Percentiles rank a stretch among this genome's conserved stretches.
phyloP scores from a whole-genome alignment of 2,113 vertebrate species.

The Apodemus speciosus region DNA sequence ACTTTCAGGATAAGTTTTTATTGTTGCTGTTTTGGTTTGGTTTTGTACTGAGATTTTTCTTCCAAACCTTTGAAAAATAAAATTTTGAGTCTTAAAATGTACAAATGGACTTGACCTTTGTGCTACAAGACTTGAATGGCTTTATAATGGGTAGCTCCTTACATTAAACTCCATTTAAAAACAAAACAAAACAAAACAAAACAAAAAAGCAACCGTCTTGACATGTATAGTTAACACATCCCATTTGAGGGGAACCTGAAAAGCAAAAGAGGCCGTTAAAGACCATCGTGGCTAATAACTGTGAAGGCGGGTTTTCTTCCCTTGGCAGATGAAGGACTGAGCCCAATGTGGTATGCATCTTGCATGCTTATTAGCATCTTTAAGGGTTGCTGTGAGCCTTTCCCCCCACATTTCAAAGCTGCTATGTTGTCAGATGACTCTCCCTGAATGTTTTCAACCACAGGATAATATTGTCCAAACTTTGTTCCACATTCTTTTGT shows the following conservation, averaged over 20 bases:
- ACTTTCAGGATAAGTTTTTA: constrained; percentile 16
- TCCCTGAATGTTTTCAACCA: constrained; percentile 36
- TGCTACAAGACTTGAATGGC: constrained; percentile 4
- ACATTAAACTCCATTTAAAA: constrained; percentile 16
- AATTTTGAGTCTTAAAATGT: constrained; percentile 35
- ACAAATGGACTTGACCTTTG: constrained; percentile 9
- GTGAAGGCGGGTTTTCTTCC: constrained; percentile 28
- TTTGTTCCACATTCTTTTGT: background rate
- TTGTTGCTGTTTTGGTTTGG: background rate
- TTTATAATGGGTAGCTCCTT: constrained; percentile 7
- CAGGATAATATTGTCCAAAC: constrained; percentile 10
- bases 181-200: background rate
- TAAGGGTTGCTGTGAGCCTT: constrained; percentile 32
- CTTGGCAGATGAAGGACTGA: constrained; percentile 29
- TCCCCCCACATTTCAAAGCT: constrained; percentile 9
- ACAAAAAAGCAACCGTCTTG: background rate
- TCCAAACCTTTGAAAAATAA: constrained; percentile 52
- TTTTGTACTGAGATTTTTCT: background rate
- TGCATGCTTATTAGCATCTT: constrained; percentile 46
- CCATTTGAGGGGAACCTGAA: constrained; percentile 34
- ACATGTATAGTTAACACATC: constrained; percentile 55
- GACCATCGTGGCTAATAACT: constrained; percentile 42
- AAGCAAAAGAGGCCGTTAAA: constrained; percentile 53
- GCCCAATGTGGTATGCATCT: background rate
- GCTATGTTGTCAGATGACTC: background rate